These are phyloP conservation scores for Dendrolimus kikuchii DNA, from an alignment of 1,140 invertebrate genomes.

Conservation along the genomic window DNA sequence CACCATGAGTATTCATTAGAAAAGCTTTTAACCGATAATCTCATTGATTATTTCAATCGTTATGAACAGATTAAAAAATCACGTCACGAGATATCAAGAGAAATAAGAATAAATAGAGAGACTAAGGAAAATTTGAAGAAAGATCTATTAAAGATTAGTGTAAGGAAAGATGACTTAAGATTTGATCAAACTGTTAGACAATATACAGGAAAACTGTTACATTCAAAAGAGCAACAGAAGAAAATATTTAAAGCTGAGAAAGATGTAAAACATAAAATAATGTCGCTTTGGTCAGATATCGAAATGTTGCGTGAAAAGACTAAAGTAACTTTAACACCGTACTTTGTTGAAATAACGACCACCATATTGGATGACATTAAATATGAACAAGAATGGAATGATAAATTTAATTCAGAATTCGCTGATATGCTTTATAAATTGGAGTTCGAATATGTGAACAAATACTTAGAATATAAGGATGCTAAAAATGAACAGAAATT, in stretches of 20 bases:
- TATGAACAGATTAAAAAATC: conserved; percentile 24
- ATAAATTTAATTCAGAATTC: conserved; percentile 43
- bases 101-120: conserved; percentile 43
- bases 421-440: conserved; percentile 46
- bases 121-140: conserved; percentile 46
- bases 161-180: conserved; percentile 36
- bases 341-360: conserved; percentile 26
- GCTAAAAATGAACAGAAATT: conserved; percentile 21
- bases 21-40: conserved; percentile 34
- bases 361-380: conserved; percentile 20
- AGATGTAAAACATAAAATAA: conserved; percentile 31
- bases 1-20: conserved; percentile 50
- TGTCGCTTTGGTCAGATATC: conserved; percentile 51
- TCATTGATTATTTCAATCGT: conserved; percentile 30
- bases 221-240: conserved; percentile 38
- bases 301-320: conserved; percentile 43
- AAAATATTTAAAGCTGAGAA: conserved; percentile 31
- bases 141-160: conserved; percentile 38
- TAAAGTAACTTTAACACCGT: conserved; percentile 22
- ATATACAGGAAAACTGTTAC: conserved; percentile 40
- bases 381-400: conserved; percentile 36
- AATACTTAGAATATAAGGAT: conserved; percentile 52
- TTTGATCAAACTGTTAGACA: conserved; percentile 51
- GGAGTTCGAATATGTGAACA: conserved; percentile 46
- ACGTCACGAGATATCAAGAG: conserved; percentile 25